These are phyloP conservation scores for Arvicanthis niloticus DNA, from an alignment of 2,113 vertebrate species.

Conservation along the genomic window DNA sequence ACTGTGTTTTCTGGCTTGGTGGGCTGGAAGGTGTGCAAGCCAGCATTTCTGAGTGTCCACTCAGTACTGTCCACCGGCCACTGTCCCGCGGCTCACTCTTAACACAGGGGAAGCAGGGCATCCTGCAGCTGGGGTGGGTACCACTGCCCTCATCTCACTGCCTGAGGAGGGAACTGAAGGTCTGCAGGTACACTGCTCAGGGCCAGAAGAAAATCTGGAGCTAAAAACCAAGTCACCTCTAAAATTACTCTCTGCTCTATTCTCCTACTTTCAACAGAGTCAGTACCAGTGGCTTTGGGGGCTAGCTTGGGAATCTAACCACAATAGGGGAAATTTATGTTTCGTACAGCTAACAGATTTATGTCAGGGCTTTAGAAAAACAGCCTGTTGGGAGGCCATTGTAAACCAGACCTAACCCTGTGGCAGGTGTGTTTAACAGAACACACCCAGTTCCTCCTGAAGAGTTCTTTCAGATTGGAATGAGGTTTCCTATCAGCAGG, in stretches of 20 bases:
- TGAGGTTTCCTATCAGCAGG: not conserved
- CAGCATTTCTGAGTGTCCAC: not conserved
- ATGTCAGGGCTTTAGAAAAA: not conserved
- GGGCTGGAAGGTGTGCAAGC: not conserved
- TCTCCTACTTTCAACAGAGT: not conserved
- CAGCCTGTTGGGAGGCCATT: not conserved
- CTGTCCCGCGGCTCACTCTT: not conserved
- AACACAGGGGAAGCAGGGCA: not conserved
- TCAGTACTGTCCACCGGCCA: not conserved
- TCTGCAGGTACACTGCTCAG: not conserved
- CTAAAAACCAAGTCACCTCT: not conserved
- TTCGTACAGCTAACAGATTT: not conserved
- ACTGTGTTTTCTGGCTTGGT: not conserved
- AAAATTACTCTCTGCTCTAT: not conserved
- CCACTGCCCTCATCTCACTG: not conserved
- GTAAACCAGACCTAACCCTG: not conserved
- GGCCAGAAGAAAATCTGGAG: not conserved
- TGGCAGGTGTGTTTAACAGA: not conserved
- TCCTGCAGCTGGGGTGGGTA: accelerated
- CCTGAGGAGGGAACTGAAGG: not conserved
- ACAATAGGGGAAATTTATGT: not conserved
- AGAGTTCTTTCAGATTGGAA: not conserved
- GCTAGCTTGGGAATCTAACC: not conserved
- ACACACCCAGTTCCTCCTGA: not conserved
- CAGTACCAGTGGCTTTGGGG: not conserved